Percentiles rank a stretch among this genome's conserved stretches.
phyloP scores from a whole-genome alignment of 2,113 vertebrate species.

The Noturus placidus region DNA sequence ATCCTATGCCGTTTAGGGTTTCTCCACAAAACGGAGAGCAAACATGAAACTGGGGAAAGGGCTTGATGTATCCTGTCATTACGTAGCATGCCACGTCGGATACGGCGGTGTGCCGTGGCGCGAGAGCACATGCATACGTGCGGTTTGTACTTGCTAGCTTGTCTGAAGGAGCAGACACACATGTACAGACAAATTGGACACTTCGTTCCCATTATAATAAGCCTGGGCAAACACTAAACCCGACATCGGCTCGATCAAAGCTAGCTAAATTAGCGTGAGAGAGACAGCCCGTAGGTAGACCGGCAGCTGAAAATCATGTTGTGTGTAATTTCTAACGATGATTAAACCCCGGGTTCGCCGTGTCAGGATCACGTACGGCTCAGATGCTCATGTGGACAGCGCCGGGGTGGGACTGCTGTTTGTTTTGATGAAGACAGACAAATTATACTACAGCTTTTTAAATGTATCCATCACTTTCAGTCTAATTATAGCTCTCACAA shows the following conservation, averaged over 20 bases:
- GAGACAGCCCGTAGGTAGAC: not conserved
- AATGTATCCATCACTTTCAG: slow-evolving; percentile 69
- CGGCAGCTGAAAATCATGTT: slow-evolving; percentile 60
- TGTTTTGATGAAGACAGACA: slow-evolving; percentile 78
- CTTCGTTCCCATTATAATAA: slow-evolving; percentile 18
- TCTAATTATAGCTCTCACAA: slow-evolving; percentile 72
- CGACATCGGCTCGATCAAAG: not conserved
- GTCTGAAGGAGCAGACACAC: slow-evolving; percentile 28
- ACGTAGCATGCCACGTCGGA: slow-evolving; percentile 42
- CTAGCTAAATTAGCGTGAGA: slow-evolving; percentile 4
- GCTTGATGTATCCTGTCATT: slow-evolving; percentile 46
- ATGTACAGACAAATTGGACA: slow-evolving; percentile 46
- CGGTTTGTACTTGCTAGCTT: slow-evolving; percentile 34
- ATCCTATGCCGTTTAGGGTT: slow-evolving; percentile 48
- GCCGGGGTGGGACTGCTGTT: slow-evolving; percentile 70
- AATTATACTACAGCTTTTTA: slow-evolving; percentile 75
- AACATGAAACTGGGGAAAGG: slow-evolving; percentile 32
- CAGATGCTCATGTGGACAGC: slow-evolving; percentile 54
- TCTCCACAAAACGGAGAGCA: slow-evolving; percentile 47
- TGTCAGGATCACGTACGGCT: slow-evolving; percentile 63
- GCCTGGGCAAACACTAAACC: not conserved
- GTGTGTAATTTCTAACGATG: slow-evolving; percentile 67
- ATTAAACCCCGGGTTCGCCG: slow-evolving; percentile 62
- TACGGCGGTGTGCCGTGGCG: slow-evolving; percentile 21
- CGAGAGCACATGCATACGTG: not conserved